phyloP scores from a whole-genome alignment of 2,888 invertebrate genomes.

The Stegophylla sp. region DNA sequence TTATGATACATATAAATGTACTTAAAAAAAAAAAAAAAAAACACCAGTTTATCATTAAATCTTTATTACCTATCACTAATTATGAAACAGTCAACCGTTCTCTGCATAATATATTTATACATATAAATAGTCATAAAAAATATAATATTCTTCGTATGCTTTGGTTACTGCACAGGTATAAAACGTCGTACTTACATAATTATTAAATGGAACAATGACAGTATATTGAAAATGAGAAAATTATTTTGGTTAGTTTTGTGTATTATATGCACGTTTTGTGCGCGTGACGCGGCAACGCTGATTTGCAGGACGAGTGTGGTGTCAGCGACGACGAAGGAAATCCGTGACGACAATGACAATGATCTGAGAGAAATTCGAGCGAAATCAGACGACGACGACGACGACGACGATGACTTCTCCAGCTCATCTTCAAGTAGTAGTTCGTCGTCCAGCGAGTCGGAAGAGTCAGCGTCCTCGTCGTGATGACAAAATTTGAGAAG shows the following conservation, averaged over 20 bases:
- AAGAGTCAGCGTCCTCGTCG: background rate
- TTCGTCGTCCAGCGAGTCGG: slow-evolving; percentile 6
- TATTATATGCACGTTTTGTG: background rate
- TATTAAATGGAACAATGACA: too few species aligned
- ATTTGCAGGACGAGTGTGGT: slow-evolving; percentile 12
- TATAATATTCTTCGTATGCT: too few species aligned
- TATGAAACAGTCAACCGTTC: too few species aligned
- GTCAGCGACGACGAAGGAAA: background rate
- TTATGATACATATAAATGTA: too few species aligned
- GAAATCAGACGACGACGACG: background rate
- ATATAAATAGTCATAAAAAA: too few species aligned
- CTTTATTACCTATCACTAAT: too few species aligned
- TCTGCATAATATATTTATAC: too few species aligned
- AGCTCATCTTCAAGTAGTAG: slow-evolving; percentile 15
- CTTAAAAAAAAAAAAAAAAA: background rate
- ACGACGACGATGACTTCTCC: slow-evolving; percentile 4
- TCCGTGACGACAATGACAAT: background rate
- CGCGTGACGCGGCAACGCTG: background rate
- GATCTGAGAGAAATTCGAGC: background rate
- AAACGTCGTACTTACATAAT: too few species aligned
- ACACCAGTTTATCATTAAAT: too few species aligned
- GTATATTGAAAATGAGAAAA: too few species aligned
- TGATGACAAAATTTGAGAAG: background rate
- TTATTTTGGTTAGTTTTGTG: too few species aligned
- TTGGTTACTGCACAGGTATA: too few species aligned